Conservation (phyloP, 2,113 vertebrate species). For the Prinia subflava region DNA sequence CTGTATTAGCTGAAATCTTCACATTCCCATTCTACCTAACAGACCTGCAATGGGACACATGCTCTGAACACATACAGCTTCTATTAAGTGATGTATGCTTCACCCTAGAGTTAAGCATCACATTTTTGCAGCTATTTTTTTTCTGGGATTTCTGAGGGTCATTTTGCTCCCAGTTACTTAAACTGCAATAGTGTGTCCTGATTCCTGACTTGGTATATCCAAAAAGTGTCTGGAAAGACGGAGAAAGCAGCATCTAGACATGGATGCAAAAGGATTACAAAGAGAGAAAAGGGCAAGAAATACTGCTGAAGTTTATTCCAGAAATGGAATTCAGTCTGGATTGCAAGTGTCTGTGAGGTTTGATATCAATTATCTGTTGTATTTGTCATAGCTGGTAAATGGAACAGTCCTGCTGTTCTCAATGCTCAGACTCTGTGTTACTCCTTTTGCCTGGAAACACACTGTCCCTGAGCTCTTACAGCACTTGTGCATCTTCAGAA, state of each 20-base stretch:
- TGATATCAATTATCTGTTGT: not conserved
- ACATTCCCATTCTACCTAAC: not conserved
- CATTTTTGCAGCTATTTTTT: not conserved
- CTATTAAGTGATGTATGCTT: not conserved
- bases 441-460: not conserved
- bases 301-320: not conserved
- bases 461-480: rapidly evolving
- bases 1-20: not conserved
- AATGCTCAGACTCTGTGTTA: not conserved
- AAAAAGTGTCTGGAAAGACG: not conserved
- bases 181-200: not conserved
- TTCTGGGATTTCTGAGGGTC: not conserved
- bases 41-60: not conserved
- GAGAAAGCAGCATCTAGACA: not conserved
- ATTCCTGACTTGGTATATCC: not conserved
- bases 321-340: not conserved
- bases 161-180: not conserved
- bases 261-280: not conserved
- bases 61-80: not conserved
- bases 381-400: not conserved
- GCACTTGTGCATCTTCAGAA: not conserved
- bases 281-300: not conserved
- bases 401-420: not conserved
- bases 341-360: not conserved
- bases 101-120: not conserved